Conservation (phyloP, 2,888 invertebrate genomes). For the Folsomia candida region DNA sequence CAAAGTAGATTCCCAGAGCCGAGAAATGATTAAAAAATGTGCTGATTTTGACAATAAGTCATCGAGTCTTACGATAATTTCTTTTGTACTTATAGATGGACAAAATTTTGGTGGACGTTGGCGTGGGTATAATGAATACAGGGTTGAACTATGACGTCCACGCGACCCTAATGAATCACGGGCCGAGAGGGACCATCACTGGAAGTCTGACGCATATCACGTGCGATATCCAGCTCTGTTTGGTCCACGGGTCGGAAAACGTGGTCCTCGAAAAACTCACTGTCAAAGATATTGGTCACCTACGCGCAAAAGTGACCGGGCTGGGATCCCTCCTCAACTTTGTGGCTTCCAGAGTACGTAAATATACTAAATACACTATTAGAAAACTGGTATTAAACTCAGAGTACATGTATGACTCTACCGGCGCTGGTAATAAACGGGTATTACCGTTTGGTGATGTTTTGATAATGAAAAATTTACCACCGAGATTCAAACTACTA, state of each 20-base stretch:
- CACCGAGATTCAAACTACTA: too few species aligned
- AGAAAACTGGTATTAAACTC: too few species aligned
- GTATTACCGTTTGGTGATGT: too few species aligned
- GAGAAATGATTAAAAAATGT: too few species aligned
- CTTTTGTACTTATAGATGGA: slow-evolving; percentile 22
- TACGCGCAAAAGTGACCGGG: slow-evolving; percentile 35
- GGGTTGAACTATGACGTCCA: slow-evolving; percentile 39
- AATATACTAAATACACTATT: too few species aligned
- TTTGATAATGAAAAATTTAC: too few species aligned
- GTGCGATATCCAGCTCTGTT: slow-evolving; percentile 37
- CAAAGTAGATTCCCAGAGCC: too few species aligned
- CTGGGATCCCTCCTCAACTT: slow-evolving; percentile 37
- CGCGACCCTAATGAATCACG: slow-evolving; percentile 42
- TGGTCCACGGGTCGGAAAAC: slow-evolving; percentile 35
- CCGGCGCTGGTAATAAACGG: too few species aligned
- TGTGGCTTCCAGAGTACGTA: slow-evolving; percentile 34
- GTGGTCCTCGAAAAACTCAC: slow-evolving; percentile 34
- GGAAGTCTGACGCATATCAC: slow-evolving; percentile 29
- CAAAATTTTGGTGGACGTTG: slow-evolving; percentile 35
- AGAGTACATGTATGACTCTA: too few species aligned
- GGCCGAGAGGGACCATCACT: slow-evolving; percentile 33
- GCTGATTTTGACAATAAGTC: too few species aligned
- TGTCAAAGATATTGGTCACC: slow-evolving; percentile 37
- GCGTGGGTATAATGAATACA: slow-evolving; percentile 34
- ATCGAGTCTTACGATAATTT: too few species aligned